Base-by-base conservation (phyloP, 2,797 vertebrate species). In the Schizopygopsis malacanthus region DNA sequence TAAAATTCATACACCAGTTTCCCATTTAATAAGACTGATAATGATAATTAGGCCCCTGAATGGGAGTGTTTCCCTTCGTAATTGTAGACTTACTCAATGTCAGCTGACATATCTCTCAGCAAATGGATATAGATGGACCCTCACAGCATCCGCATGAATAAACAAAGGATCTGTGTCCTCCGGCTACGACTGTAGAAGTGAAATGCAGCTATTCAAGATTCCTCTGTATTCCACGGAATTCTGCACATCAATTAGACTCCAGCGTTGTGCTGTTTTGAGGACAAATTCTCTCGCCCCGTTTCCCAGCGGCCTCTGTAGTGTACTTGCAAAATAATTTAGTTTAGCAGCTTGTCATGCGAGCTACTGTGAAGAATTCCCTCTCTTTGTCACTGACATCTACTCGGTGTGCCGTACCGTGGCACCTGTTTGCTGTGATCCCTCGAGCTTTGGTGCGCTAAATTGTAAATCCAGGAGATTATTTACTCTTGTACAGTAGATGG, bases 11-110 rank as follows among this genome's bases (percentile, higher is more conserved):
- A 70, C 69, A 47, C 10, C 91, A 89, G 88, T 90, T 87, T 91
- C 75, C 73, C 72, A 85, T 91, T 93, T 93, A 94, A 92, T 89
- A 90, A 93, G 92, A 90, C 78, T 65, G 88, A 92, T 93, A 90
- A 91, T 90, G 80, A 87, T 91, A 91, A 92, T 93, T 90, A 92
- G 77, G 88, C 89, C 90, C 84, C 85, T 79, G 87, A 90, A 90
- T 91, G 90, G 90, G 85, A 83, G 89, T 83, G 88, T 91, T 94
- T 91, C 91, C 81, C 83, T 90, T 81, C 91, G 85, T 90, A 91
- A 45, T 86, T 87, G 67, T 76, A 86, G 88, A 91, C 92, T 91
- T 90, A 61, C 89, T 90, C 90, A 85, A 54, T 89, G 90, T 89
- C 88, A 87, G 87, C 86, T 89, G 89, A 92, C 90, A 87, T 85